A percentile compares a stretch with the other conserved stretches of the same genome.
These are phyloP conservation scores for Drosophila aldrichi DNA, from an alignment of 2,888 invertebrate species.

Conservation along the genomic window DNA sequence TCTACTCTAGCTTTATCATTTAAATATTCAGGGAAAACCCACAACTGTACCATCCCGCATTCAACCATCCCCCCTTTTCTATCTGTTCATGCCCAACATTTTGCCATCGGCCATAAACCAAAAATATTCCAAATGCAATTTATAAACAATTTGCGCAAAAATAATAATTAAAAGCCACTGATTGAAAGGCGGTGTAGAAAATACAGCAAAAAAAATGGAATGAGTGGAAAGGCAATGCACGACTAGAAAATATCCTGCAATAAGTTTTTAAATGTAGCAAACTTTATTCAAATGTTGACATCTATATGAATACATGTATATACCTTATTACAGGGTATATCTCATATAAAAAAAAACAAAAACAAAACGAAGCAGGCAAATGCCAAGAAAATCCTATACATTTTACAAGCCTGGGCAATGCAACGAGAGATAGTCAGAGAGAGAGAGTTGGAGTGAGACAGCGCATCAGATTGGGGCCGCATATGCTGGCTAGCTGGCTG, in stretches of 20 bases:
- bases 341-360: background rate
- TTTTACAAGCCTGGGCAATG: background rate
- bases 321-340: too few species aligned
- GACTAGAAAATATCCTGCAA: background rate
- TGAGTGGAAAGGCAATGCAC: background rate
- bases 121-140: slow-evolving; percentile 24
- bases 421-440: background rate
- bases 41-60: background rate
- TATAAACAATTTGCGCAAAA: slow-evolving; percentile 23
- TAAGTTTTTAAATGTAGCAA: too few species aligned
- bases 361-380: background rate
- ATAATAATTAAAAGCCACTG: slow-evolving; percentile 24
- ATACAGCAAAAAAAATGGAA: background rate
- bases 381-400: background rate
- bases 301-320: too few species aligned
- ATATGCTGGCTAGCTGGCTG: slow-evolving; percentile 15
- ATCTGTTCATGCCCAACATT: background rate
- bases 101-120: slow-evolving; percentile 6
- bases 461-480: background rate
- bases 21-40: background rate
- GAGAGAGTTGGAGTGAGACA: background rate
- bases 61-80: background rate
- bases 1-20: background rate
- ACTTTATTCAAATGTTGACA: too few species aligned
- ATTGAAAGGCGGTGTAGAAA: slow-evolving; percentile 11